Percentiles rank a stretch among this genome's conserved stretches.
Conservation (phyloP, 2,113 vertebrate species). For the Mus musculus region GRCm39 chr10:6874501-6875000, state of each 20-base stretch:
- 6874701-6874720: background rate
- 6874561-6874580: background rate
- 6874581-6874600: background rate
- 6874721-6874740: background rate
- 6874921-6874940: no score
- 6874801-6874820: background rate
- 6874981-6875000: background rate
- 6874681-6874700: background rate
- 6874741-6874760: background rate
- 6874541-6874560: background rate
- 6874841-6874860: background rate
- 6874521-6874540: constrained; percentile 14
- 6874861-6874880: no score
- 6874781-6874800: background rate
- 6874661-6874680: background rate
- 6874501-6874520: constrained; percentile 1
- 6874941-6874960: background rate
- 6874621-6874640: background rate
- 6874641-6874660: background rate
- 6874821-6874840: background rate
- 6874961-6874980: background rate
- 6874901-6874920: no score
- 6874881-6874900: background rate
- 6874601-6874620: background rate
- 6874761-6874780: background rate